Conservation (phyloP, 2,797 vertebrate species). For the Gymnoscopelus braueri region DNA sequence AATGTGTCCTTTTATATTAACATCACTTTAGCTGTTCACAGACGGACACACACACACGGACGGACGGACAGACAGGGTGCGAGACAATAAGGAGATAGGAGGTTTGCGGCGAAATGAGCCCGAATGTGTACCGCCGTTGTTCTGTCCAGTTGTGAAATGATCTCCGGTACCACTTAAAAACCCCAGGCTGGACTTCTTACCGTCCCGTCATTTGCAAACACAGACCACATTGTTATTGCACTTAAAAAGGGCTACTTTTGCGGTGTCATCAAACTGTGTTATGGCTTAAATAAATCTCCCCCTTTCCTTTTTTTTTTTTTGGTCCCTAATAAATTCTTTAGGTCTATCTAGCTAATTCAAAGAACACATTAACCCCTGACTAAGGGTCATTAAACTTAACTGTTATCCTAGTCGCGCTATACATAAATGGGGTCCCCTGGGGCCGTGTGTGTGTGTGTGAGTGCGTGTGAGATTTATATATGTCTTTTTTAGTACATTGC, state of each 20-base stretch:
- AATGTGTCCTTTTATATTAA: too few relatives aligned
- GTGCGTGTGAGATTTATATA: too few relatives aligned
- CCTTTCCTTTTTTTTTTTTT: slow-evolving; percentile 10
- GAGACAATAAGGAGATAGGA: too few relatives aligned
- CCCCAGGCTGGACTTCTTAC: slow-evolving; percentile 33
- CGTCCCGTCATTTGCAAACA: slow-evolving; percentile 54
- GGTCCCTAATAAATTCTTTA: slow-evolving; percentile 54
- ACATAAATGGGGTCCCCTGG: neutral
- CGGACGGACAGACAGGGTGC: too few relatives aligned
- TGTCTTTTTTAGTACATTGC: too few relatives aligned
- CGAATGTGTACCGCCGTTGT: too few relatives aligned
- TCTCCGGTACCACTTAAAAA: slow-evolving; percentile 27
- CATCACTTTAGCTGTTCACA: too few relatives aligned
- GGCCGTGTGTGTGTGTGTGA: too few relatives aligned
- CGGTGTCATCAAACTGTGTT: slow-evolving; percentile 58
- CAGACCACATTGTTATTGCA: slow-evolving; percentile 47
- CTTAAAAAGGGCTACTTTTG: slow-evolving; percentile 56
- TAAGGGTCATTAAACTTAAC: slow-evolving; percentile 61
- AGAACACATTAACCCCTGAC: slow-evolving; percentile 69
- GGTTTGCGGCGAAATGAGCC: too few relatives aligned
- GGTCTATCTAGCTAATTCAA: slow-evolving; percentile 63
- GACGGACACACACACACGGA: too few relatives aligned
- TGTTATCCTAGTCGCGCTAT: slow-evolving; percentile 49
- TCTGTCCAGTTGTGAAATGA: slow-evolving; percentile 11
- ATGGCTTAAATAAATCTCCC: slow-evolving; percentile 59